Percentiles rank a stretch among this genome's conserved stretches.
Evolutionary conservation across 2,888 invertebrate species (phyloP).

Genomic region (Calameuta idolon): DNA sequence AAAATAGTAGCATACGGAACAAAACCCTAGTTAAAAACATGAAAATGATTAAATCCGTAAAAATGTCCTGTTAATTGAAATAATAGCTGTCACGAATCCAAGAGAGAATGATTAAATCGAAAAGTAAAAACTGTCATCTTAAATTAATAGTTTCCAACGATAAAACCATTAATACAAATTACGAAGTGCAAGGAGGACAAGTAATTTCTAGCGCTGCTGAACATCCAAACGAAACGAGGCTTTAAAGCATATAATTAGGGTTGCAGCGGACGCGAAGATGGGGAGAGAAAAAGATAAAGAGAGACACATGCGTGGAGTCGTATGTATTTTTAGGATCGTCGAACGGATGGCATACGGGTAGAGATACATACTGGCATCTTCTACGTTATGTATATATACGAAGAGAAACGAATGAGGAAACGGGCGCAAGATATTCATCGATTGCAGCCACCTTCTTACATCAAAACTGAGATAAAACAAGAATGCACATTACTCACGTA

Average conservation of each 20-base stretch:
- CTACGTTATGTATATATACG: background rate
- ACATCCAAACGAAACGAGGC: conserved; percentile 2
- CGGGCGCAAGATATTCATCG: conserved; percentile 22
- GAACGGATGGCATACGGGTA: background rate
- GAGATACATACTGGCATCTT: conserved; percentile 23
- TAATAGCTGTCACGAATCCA: background rate
- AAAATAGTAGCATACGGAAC: background rate
- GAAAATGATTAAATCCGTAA: background rate
- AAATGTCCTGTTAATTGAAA: background rate
- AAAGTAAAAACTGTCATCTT: background rate
- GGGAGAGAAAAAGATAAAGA: background rate
- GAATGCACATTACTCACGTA: conserved; percentile 46
- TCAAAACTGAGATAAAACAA: background rate
- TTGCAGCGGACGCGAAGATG: conserved; percentile 25
- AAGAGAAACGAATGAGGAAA: background rate
- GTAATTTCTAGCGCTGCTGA: background rate
- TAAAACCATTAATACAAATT: background rate
- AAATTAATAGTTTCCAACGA: background rate
- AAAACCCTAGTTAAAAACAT: background rate
- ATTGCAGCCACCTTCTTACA: conserved; percentile 24
- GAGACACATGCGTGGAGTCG: conserved; percentile 36
- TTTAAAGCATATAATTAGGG: conserved; percentile 47
- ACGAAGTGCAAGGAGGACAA: background rate
- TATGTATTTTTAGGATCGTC: conserved; percentile 35
- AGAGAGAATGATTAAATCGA: background rate